Conservation (phyloP, 1,140 invertebrate genomes). For the Pollicipes pollicipes region DNA sequence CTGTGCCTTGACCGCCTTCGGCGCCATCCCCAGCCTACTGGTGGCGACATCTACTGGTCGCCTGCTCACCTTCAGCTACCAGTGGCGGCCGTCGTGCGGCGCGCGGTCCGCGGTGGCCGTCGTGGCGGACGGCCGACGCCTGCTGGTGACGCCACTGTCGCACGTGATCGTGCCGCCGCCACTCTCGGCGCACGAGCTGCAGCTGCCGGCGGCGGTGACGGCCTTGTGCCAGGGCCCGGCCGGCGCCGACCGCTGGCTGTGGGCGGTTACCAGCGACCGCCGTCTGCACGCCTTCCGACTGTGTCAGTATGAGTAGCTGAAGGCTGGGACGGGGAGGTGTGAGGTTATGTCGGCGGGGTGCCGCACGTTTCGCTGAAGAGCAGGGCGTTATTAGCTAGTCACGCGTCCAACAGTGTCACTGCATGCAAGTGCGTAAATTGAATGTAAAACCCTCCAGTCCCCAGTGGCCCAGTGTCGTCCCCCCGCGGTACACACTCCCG, state of each 20-base stretch:
- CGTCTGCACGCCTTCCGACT: not conserved
- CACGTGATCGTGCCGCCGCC: constrained; percentile 60
- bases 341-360: no score
- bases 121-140: constrained; percentile 54
- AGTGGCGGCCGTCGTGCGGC: not conserved
- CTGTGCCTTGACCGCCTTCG: no score
- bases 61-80: not conserved
- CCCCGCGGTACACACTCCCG: no score
- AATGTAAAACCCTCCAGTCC: not conserved
- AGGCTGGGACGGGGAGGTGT: no score
- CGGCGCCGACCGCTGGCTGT: not conserved
- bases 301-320: not conserved
- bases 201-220: not conserved
- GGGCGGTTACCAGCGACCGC: not conserved
- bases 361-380: no score
- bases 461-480: not conserved
- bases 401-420: no score
- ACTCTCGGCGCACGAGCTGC: constrained; percentile 41
- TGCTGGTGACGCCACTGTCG: constrained; percentile 53
- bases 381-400: no score
- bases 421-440: no score
- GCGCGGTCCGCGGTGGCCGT: constrained; percentile 27
- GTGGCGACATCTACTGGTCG: not conserved
- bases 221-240: not conserved
- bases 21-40: not conserved